Evolutionary conservation across 2,113 vertebrate species (phyloP).

Genomic region (Dromaius novaehollandiae): DNA sequence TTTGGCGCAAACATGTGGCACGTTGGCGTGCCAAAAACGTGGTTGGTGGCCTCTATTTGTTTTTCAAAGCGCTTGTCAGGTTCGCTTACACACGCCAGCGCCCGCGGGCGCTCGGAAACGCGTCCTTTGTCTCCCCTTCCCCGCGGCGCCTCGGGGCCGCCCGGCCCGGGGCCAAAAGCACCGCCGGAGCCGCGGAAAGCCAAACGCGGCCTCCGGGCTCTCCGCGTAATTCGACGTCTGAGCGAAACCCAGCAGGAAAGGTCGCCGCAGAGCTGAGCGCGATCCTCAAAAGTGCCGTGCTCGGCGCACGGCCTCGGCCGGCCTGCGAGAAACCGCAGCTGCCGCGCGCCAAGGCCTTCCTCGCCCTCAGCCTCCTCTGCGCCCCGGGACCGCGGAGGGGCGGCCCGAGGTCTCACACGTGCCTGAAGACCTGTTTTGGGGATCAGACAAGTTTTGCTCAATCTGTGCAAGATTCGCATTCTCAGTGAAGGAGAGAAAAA

Average conservation of each 20-base stretch:
- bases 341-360: rapidly evolving
- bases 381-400: neutral
- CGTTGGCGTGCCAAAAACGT: constrained; percentile 64
- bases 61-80: constrained; percentile 71
- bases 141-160: neutral
- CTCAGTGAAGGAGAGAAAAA: rapidly evolving
- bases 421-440: neutral
- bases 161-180: rapidly evolving
- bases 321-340: too few species aligned
- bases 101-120: neutral
- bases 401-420: rapidly evolving
- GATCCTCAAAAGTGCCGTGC: neutral
- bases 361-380: too few species aligned
- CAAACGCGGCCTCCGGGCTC: rapidly evolving
- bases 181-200: neutral
- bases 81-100: constrained; percentile 65
- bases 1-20: constrained; percentile 63
- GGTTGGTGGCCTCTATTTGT: constrained; percentile 72
- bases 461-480: neutral
- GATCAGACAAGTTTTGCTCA: rapidly evolving
- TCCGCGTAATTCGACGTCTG: neutral
- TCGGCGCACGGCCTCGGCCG: too few species aligned
- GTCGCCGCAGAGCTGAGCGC: neutral
- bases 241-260: neutral
- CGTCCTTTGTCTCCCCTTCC: constrained; percentile 47